Conservation (phyloP, 2,113 vertebrate genomes). For the Lepus timidus region DNA sequence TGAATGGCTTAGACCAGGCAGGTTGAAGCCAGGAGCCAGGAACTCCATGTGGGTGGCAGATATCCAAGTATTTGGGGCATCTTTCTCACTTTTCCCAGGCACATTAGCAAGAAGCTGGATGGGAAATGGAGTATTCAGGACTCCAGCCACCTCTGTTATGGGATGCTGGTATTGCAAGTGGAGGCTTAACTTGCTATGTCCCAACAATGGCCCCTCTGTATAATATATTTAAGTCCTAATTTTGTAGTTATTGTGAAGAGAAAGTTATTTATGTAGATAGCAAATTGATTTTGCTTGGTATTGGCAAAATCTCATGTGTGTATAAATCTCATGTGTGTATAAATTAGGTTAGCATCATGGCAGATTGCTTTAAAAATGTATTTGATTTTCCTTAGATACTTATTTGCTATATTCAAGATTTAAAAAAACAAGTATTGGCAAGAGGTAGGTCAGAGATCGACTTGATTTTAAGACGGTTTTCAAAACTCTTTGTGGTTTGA, state of each 20-base stretch:
- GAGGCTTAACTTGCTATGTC: no score
- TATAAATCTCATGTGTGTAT: background rate
- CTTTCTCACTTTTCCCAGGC: no score
- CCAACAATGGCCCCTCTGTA: no score
- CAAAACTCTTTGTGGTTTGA: constrained; percentile 23
- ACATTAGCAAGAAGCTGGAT: no score
- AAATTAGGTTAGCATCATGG: constrained; percentile 5
- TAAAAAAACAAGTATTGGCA: constrained; percentile 17
- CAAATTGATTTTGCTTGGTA: background rate
- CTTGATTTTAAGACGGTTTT: constrained; percentile 31
- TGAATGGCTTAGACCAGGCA: no score
- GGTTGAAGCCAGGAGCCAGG: no score
- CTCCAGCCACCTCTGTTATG: no score
- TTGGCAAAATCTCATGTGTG: background rate
- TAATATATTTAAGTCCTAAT: background rate
- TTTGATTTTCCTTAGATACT: constrained; percentile 27
- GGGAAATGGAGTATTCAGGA: no score
- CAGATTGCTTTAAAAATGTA: background rate
- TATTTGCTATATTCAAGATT: constrained; percentile 50
- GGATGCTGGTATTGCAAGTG: no score
- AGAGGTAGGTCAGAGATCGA: background rate
- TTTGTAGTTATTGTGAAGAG: background rate
- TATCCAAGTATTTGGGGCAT: no score
- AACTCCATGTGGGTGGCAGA: no score
- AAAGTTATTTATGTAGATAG: constrained; percentile 21